Percentiles rank a stretch among this genome's conserved stretches.
Evolutionary conservation across 2,888 invertebrate species (phyloP).

Genomic region (Ceriagrion tenellum): DNA sequence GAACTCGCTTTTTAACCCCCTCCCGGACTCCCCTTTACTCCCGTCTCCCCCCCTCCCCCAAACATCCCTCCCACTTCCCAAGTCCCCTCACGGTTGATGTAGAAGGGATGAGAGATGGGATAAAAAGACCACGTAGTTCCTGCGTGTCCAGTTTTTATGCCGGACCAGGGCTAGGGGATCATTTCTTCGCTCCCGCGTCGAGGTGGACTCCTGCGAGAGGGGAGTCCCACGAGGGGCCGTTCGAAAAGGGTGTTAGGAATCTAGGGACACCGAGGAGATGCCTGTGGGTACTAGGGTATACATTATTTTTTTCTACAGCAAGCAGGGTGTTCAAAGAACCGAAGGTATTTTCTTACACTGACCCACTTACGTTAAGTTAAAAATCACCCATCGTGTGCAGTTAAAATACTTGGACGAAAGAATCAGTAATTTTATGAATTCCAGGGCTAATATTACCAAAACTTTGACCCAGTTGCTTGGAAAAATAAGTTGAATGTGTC

Average conservation of each 20-base stretch:
- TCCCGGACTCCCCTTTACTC: no score
- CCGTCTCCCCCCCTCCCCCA: not conserved
- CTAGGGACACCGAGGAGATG: not conserved
- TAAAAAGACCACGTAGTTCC: constrained; percentile 11
- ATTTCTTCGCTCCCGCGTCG: not conserved
- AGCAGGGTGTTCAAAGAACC: not conserved
- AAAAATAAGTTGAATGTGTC: no score
- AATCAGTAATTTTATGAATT: no score
- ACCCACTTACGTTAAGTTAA: not conserved
- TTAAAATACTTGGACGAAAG: no score
- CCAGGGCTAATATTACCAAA: no score
- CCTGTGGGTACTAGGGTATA: not conserved
- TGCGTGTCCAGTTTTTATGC: constrained; percentile 60
- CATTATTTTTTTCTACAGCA: not conserved
- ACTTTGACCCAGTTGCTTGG: no score
- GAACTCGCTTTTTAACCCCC: no score
- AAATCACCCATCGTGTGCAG: no score
- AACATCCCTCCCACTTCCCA: not conserved
- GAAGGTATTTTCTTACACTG: not conserved
- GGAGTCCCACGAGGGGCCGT: not conserved
- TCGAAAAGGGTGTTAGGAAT: not conserved
- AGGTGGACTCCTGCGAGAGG: not conserved
- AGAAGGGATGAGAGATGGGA: not conserved
- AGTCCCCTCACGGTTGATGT: not conserved
- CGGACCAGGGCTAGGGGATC: not conserved